Evolutionary conservation across 2,797 vertebrate species (phyloP).

Genomic region (Acanthornis magna): DNA sequence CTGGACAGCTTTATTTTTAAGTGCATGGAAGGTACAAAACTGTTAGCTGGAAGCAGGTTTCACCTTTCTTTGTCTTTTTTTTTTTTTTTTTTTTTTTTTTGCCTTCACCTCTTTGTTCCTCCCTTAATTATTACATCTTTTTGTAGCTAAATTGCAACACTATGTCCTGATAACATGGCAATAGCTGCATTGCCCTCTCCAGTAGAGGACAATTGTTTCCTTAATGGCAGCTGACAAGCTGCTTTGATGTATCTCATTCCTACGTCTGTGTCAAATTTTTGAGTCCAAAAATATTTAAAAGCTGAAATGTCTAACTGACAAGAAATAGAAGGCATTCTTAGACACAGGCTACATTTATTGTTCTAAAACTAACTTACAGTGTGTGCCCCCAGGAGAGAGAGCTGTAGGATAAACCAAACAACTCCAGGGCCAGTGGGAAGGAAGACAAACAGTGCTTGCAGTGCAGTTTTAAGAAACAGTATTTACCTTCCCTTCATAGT

Average conservation of each 20-base stretch:
- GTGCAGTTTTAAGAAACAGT: not conserved
- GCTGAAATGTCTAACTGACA: not conserved
- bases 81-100: not conserved
- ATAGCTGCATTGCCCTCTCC: not conserved
- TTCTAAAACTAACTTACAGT: not conserved
- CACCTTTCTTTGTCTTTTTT: not conserved
- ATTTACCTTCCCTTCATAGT: not conserved
- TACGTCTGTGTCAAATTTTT: not conserved
- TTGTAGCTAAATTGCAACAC: not conserved
- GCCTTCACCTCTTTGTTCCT: not conserved
- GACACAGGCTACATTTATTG: not conserved
- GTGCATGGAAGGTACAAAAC: not conserved
- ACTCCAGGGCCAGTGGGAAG: not conserved
- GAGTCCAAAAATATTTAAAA: conserved; percentile 12
- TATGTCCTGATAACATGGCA: not conserved
- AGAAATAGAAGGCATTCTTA: not conserved
- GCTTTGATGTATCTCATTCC: not conserved
- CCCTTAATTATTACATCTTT: not conserved
- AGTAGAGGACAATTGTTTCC: not conserved
- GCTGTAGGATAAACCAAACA: conserved; percentile 1
- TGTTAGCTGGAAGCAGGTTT: not conserved
- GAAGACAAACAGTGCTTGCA: not conserved
- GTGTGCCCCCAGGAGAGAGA: not conserved
- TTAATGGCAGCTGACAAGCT: not conserved
- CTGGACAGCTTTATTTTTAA: not conserved